Conservation (phyloP, 2,888 invertebrate species). For the Masnerella sp. region DNA sequence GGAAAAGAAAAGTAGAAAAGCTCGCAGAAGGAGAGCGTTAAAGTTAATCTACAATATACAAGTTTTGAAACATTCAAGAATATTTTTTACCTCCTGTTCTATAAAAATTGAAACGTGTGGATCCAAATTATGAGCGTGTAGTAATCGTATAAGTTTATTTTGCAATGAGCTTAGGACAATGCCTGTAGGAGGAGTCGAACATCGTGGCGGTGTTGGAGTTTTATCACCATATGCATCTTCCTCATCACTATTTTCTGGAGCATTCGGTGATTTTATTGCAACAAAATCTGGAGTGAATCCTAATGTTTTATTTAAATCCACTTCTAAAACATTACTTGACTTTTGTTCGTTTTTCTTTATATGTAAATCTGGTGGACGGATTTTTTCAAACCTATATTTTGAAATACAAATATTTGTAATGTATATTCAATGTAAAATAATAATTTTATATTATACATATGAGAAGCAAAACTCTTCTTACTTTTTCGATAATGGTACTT, state of each 20-base stretch:
- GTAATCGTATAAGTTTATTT: constrained; percentile 66
- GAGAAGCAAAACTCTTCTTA: no score
- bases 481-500: no score
- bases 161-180: constrained; percentile 67
- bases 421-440: no score
- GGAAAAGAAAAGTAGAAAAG: no score
- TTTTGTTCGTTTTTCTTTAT: constrained; percentile 31
- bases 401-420: neutral
- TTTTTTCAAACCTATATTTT: constrained; percentile 61
- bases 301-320: constrained; percentile 62
- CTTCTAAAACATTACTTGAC: constrained; percentile 9
- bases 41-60: neutral
- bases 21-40: neutral
- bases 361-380: constrained; percentile 65
- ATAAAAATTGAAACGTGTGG: constrained; percentile 69
- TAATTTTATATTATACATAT: no score
- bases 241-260: constrained; percentile 66
- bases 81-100: constrained; percentile 68
- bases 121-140: constrained; percentile 67
- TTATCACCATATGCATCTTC: constrained; percentile 70
- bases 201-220: constrained; percentile 71
- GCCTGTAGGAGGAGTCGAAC: constrained; percentile 70
- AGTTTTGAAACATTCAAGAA: no score
- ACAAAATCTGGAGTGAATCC: constrained; percentile 69
- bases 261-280: constrained; percentile 68